Percentiles rank a stretch among this genome's conserved stretches.
These are phyloP conservation scores for Cylloceria caligata DNA, from an alignment of 2,888 invertebrate genomes.

Conservation along the genomic window DNA sequence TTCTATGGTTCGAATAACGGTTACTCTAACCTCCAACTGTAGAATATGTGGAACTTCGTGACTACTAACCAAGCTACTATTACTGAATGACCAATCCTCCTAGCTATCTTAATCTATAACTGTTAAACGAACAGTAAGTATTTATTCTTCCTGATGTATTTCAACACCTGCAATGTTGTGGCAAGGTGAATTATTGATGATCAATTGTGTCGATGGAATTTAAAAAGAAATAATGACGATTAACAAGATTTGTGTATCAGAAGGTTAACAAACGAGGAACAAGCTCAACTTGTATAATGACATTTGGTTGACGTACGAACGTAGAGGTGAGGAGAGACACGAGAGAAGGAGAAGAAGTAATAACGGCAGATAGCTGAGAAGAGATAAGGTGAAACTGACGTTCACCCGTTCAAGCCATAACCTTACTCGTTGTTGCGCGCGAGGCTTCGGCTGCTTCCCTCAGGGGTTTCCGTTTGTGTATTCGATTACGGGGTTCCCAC, in stretches of 20 bases:
- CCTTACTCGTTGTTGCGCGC: constrained; percentile 71
- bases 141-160: background rate
- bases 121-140: background rate
- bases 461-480: constrained; percentile 77
- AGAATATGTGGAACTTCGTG: background rate
- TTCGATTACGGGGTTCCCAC: constrained; percentile 79
- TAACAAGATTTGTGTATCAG: background rate
- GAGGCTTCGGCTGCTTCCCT: constrained; percentile 68
- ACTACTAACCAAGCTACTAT: background rate
- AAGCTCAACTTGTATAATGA: constrained; percentile 14
- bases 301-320: constrained; percentile 28
- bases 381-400: constrained; percentile 78
- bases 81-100: background rate
- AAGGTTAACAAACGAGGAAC: constrained; percentile 12
- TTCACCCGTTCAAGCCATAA: constrained; percentile 74
- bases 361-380: constrained; percentile 78
- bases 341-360: constrained; percentile 72
- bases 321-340: constrained; percentile 21
- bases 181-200: background rate
- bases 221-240: background rate
- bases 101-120: too few species aligned
- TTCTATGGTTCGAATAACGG: constrained; percentile 29
- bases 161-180: background rate
- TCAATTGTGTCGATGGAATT: background rate
- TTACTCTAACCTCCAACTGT: background rate